Evolutionary conservation across 2,113 vertebrate species (phyloP), one percentile per base, ranked within the genome.

Genomic region (Melanotaenia duboulayi): DNA sequence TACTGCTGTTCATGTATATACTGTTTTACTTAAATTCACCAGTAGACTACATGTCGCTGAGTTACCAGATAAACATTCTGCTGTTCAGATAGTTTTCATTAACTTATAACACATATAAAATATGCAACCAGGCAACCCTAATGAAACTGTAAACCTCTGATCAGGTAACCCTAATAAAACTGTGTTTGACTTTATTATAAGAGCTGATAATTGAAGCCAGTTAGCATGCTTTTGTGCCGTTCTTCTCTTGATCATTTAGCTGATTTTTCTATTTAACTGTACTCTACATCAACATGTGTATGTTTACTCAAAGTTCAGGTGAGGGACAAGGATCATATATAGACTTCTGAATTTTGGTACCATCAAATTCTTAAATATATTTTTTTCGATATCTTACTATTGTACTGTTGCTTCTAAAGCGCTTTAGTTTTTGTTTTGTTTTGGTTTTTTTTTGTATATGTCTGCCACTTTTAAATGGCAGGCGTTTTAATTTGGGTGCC

Each of bases 151-250:
- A 81, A 74, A 64, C 60, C 67, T 77, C 32, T 58, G 32, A 86
- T 87, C 76, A 88, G 86, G 82, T 88, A 78, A 84, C 77, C 68
- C 64, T 57, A 78, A 78, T 81, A 62, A 85, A 87, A 83, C 81
- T 87, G 84, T 84, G 76, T 87, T 86, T 75, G 74, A 74, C 44
- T 77, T 65, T 73, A 49, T 17, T 79, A 57, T 77, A 39, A 65
- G 72, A 83, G 80, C 76, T 85, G 50, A 80, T 80, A 87, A n/a
- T 87, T 84, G 59, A 75, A 82, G 74, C 71, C 83, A 76, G 82
- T 91, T 85, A 86, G 90, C 92, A 90, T 91, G 91, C 80, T 85
- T 81, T 86, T 80, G 83, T 89, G 84, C 76, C 23, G 63, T 88
- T 80, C 63, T 81, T 79, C 73, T 75, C 72, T 87, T 87, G 57